A percentile compares a stretch with the other conserved stretches of the same genome.
Conservation (phyloP, 1,140 invertebrate species). For the Venturia canescens region DNA sequence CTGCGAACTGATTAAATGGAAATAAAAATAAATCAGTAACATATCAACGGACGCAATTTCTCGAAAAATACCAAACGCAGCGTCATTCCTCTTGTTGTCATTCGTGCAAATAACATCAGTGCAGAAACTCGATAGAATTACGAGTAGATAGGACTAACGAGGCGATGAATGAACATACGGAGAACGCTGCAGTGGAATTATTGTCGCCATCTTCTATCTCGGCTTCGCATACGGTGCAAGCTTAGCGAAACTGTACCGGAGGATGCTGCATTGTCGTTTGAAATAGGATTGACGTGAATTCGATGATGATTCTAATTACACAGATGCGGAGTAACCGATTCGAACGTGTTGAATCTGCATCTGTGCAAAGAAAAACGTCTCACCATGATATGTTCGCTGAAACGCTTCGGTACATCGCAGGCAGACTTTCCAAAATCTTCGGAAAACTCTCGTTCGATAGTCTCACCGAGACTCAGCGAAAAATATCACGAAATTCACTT, state of each 20-base stretch:
- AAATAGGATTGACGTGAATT: slow-evolving; percentile 2
- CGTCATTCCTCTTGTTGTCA: not conserved
- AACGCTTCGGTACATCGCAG: too few species aligned
- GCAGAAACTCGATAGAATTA: not conserved
- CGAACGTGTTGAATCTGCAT: not conserved
- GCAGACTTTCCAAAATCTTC: too few species aligned
- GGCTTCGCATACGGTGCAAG: not conserved
- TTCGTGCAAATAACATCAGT: not conserved
- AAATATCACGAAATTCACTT: too few species aligned
- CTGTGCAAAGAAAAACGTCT: too few species aligned
- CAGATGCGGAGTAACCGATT: not conserved
- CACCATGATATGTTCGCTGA: too few species aligned
- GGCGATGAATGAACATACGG: slow-evolving; percentile 3
- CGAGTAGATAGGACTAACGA: slow-evolving; percentile 5
- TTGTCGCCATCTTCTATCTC: not conserved
- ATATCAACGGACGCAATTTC: too few species aligned
- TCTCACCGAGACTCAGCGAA: too few species aligned
- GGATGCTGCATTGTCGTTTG: not conserved
- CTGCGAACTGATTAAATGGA: too few species aligned
- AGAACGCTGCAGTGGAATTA: not conserved
- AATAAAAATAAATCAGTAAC: too few species aligned
- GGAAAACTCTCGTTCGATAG: too few species aligned
- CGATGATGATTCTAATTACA: not conserved
- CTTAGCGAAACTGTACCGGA: not conserved
- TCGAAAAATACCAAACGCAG: too few species aligned